Evolutionary conservation across 2,888 invertebrate species (phyloP).

Genomic region (Dioctria linearis): DNA sequence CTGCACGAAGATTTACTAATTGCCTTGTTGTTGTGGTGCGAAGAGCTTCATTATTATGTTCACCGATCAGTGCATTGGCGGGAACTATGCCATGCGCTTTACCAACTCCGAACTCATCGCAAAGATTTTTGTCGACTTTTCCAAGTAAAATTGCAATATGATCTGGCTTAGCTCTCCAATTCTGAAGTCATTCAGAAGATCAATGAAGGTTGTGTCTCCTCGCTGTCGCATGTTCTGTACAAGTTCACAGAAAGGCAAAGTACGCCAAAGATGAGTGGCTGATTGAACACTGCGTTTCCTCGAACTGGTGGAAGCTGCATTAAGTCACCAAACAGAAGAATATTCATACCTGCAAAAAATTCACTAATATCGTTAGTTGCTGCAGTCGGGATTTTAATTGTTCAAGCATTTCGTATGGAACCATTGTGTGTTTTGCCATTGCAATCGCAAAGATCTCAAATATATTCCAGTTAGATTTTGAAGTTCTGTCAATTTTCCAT

Average conservation of each 20-base stretch:
- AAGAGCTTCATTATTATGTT: background rate
- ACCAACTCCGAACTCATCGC: background rate
- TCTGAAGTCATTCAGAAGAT: background rate
- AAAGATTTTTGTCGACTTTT: background rate
- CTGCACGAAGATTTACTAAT: too few species aligned
- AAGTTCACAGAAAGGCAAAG: background rate
- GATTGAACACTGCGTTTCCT: too few species aligned
- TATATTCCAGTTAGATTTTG: slow-evolving; percentile 56
- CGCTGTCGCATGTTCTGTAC: background rate
- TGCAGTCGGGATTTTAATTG: too few species aligned
- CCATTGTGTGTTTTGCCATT: slow-evolving; percentile 55
- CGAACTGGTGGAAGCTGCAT: too few species aligned
- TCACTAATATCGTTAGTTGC: slow-evolving; percentile 55
- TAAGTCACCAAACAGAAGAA: background rate
- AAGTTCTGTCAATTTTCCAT: slow-evolving; percentile 48
- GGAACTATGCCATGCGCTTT: background rate
- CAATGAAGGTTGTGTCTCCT: background rate
- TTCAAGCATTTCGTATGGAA: slow-evolving; percentile 44
- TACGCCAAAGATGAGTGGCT: background rate
- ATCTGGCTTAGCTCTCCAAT: background rate
- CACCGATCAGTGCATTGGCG: background rate
- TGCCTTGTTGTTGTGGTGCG: too few species aligned
- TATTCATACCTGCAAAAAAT: background rate
- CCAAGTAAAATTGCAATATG: background rate
- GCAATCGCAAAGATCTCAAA: slow-evolving; percentile 51